Base-by-base conservation (phyloP, 1,140 invertebrate genomes). In the Nasonia giraulti region DNA sequence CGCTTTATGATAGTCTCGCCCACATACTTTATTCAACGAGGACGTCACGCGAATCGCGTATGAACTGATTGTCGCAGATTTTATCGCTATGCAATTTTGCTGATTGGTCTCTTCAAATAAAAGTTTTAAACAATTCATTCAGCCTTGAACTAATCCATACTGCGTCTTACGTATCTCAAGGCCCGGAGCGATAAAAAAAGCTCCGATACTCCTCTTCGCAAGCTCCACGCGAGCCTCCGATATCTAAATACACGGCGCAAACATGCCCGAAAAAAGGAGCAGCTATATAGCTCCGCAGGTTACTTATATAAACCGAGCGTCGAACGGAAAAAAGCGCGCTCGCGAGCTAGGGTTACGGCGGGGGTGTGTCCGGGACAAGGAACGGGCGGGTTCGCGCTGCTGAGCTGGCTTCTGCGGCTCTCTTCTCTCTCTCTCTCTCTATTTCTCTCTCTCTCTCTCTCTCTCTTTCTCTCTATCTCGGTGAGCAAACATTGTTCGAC, bases 351-450 rank as follows among this genome's bases (percentile, higher is more conserved):
- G 91, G 90, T 92, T 93, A 93, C 92, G 92, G 92, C 88, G 89
- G 91, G 92, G 92, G 92, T 93, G 92, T 93, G 92, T 93, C 92
- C 91, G 88, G 88, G 90, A 93, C 92, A 93, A 93, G 92, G 91
- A 93, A 93, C 92, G 90, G 92, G 92, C 92, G 92, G 92, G 91
- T 87, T 93, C 90, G 90, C 90, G 87, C 88, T 92, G 91, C 92
- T 92, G 91, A 92, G 91, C 88, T 91, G 86, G 91, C 84, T 80
- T 69, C 55, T 62, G 74, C 47, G 31, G 62, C 75, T 50, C 66
- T 44, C 37, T 62, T 71, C 47, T 27, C 27, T 27, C 27, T 27
- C 27, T 27, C 75, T 50, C 66, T 44, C 37, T 62, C 27, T 71
- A 37, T 31, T 17, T 27, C 85, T 71, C 44, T 73, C 40, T 84